Conservation (phyloP, 2,888 invertebrate species). For the Apamea monoglypha region DNA sequence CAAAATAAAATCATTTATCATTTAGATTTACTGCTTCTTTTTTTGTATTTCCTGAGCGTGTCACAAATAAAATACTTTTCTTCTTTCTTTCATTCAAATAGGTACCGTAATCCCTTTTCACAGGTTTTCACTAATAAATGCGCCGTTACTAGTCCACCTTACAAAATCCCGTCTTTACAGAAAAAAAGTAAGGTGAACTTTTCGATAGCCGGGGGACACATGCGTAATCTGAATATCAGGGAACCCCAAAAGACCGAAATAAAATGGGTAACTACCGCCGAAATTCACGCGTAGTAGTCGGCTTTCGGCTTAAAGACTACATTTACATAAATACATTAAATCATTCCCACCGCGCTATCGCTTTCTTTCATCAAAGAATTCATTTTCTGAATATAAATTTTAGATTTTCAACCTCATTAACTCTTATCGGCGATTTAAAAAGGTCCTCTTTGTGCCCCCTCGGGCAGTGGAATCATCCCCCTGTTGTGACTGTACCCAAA, state of each 20-base stretch:
- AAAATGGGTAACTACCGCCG: conserved; percentile 55
- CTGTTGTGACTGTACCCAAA: conserved; percentile 76
- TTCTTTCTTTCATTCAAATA: background rate
- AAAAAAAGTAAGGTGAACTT: conserved; percentile 16
- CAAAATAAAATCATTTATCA: too few species aligned
- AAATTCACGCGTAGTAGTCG: conserved; percentile 55
- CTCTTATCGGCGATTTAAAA: conserved; percentile 84
- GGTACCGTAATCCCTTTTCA: background rate
- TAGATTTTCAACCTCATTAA: conserved; percentile 86
- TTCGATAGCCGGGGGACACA: conserved; percentile 34
- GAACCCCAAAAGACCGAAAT: conserved; percentile 50
- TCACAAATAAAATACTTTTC: background rate
- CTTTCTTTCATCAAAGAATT: conserved; percentile 73
- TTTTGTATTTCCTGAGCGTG: background rate
- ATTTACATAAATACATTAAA: conserved; percentile 64
- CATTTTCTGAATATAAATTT: conserved; percentile 84
- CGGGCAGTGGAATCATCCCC: conserved; percentile 65
- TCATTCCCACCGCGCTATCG: conserved; percentile 63
- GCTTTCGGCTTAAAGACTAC: conserved; percentile 48
- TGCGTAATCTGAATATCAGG: conserved; percentile 41
- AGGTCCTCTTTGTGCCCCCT: conserved; percentile 70
- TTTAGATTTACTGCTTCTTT: too few species aligned
- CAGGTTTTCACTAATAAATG: background rate
- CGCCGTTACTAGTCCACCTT: background rate
- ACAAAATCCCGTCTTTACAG: conserved; percentile 3